These are phyloP conservation scores for Perithous albicinctus DNA, from an alignment of 2,888 invertebrate species.

Conservation along the genomic window DNA sequence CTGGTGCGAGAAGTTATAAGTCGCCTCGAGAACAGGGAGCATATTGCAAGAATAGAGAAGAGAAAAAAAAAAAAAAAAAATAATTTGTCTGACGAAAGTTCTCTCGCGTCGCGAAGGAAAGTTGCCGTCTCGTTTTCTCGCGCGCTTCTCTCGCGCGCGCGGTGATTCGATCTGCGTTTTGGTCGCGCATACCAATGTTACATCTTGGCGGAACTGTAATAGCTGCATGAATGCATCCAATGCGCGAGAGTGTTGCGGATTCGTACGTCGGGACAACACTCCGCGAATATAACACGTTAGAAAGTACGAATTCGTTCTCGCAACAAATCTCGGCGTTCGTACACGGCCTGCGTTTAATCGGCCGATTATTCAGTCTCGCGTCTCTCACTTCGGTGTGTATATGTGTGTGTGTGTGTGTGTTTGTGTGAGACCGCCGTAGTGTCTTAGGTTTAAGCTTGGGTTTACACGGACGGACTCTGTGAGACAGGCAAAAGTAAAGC, in stretches of 20 bases:
- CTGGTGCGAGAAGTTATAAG: conserved; percentile 15
- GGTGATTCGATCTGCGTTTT: conserved; percentile 12
- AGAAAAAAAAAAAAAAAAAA: too few relatives aligned
- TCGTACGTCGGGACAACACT: conserved; percentile 21
- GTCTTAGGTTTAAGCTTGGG: too few relatives aligned
- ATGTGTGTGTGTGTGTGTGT: too few relatives aligned
- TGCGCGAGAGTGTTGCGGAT: too few relatives aligned
- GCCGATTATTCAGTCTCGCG: conserved; percentile 54
- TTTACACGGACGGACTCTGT: not conserved
- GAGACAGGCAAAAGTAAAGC: conserved; percentile 25
- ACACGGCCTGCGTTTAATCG: conserved; percentile 53
- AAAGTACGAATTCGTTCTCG: conserved; percentile 66
- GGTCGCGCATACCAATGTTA: conserved; percentile 35
- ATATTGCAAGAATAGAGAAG: not conserved
- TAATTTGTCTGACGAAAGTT: conserved; percentile 35
- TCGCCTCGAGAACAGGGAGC: conserved; percentile 23
- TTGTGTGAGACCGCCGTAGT: too few relatives aligned
- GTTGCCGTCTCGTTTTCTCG: conserved; percentile 52
- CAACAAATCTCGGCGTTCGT: conserved; percentile 54
- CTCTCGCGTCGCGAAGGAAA: conserved; percentile 43
- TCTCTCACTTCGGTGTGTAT: too few relatives aligned
- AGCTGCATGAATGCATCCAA: conserved; percentile 42
- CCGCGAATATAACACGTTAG: conserved; percentile 61
- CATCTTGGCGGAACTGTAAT: conserved; percentile 60
- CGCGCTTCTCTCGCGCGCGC: conserved; percentile 16